Evolutionary conservation across 2,797 vertebrate species (phyloP), one percentile per base, ranked within the genome.

Genomic region (Peromyscus melanophrys): DNA sequence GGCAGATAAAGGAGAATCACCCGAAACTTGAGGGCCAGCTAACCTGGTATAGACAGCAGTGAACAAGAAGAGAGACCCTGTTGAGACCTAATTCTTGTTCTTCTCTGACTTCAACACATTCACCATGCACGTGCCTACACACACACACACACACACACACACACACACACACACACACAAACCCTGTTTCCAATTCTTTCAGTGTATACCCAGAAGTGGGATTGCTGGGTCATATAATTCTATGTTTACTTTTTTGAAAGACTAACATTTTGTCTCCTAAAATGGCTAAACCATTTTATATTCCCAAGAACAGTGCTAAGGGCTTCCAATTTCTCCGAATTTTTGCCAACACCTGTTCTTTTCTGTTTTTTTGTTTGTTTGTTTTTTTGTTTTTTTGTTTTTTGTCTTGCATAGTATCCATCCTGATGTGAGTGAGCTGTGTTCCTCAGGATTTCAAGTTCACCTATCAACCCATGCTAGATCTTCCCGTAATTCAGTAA

Each of bases 191-290:
- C n/a, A 55, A 14, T 49, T 87, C 29, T 88, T 77, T 31, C 25
- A n/a, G 13, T 46, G 37, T 40, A 37, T 19, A 43, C 34, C 34
- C 61, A 67, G 25, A 46, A 91, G 7, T 49, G 3, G 69, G 61
- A 75, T 87, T 92, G 25, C 69, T 73, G 37, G 27, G 46, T 85
- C 71, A n/a, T 67, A 40, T 59, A 80, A 49, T 49, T 82, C 85
- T 19, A 19, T 29, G n/a, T 78, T 91, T 96, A 92, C 46, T 75
- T 52, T 69, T 91, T 61, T 87, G 52, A 75, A 77, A 52, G 59
- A 19, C 6, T 7, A 10, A 17, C 6, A 1, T 4, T 61, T 37
- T 90, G 23, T n/a, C 88, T 90, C 63, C 71, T 46, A 34, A 21
- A 6, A 46, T 0, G 46, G 63, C 21, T 19, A 29, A 1, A 23